These are phyloP conservation scores for Myopa testacea DNA, from an alignment of 2,888 invertebrate species.

Conservation along the genomic window DNA sequence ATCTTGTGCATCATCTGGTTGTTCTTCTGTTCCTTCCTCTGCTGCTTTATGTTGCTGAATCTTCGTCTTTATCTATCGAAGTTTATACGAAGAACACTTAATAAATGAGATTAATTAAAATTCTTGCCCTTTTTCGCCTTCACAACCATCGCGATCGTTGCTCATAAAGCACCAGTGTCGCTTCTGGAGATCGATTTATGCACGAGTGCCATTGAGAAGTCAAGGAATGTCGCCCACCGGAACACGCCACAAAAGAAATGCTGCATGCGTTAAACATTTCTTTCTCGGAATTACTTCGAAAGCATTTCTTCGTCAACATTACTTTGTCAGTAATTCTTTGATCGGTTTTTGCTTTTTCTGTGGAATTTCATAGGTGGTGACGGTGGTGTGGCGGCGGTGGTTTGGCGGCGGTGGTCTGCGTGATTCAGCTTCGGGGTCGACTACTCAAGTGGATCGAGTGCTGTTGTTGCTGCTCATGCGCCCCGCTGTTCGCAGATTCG, in stretches of 20 bases:
- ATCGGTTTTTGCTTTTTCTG: not conserved
- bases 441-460: not conserved
- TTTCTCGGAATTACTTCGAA: not conserved
- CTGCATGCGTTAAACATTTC: not conserved
- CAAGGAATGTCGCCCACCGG: not conserved
- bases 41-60: no score
- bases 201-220: not conserved
- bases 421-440: conserved; percentile 14
- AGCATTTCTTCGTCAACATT: not conserved
- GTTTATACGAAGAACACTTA: no score
- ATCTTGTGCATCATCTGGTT: no score
- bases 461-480: not conserved
- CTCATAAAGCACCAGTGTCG: no score
- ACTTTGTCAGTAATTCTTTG: not conserved
- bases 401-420: not conserved
- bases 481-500: no score
- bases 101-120: no score
- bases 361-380: not conserved
- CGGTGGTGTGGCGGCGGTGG: no score
- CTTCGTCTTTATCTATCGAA: no score
- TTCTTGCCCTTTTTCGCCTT: no score
- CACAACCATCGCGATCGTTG: no score
- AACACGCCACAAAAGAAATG: conserved; percentile 2
- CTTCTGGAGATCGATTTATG: not conserved
- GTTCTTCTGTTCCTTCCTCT: no score